Conservation (phyloP, 2,113 vertebrate species). For the Genyomyrus donnyi region DNA sequence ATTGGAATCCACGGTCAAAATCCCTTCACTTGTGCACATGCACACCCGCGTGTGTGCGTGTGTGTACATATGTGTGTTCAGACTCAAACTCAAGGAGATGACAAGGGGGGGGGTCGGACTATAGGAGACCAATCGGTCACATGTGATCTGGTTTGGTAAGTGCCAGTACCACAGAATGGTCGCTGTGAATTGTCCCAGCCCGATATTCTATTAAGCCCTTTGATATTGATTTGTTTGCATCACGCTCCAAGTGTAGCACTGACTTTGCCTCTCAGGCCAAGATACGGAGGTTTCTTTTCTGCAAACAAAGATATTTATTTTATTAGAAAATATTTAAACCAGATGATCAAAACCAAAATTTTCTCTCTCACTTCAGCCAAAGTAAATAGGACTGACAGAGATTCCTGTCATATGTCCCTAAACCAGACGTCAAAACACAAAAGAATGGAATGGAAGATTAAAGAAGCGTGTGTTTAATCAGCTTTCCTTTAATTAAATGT, state of each 20-base stretch:
- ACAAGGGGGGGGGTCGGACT: neutral
- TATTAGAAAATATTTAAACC: conserved; percentile 67
- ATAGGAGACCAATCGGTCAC: neutral
- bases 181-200: conserved; percentile 18
- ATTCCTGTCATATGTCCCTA: conserved; percentile 46
- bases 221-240: conserved; percentile 41
- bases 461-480: conserved; percentile 34
- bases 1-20: conserved; percentile 15
- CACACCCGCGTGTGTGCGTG: neutral
- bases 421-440: conserved; percentile 40
- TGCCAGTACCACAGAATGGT: conserved; percentile 20
- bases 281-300: conserved; percentile 53
- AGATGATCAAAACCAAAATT: conserved; percentile 56
- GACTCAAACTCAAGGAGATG: conserved; percentile 14
- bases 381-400: conserved; percentile 62
- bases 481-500: conserved; percentile 40
- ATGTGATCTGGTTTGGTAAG: conserved; percentile 25
- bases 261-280: conserved; percentile 32
- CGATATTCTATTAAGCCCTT: conserved; percentile 27
- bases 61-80: conserved; percentile 3
- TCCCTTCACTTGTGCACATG: neutral
- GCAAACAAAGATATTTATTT: conserved; percentile 68
- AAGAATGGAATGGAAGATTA: neutral
- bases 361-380: conserved; percentile 55
- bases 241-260: conserved; percentile 41